Percentiles rank a stretch among this genome's conserved stretches.
Conservation (phyloP, 2,888 invertebrate genomes). For the Gortyna flavago region DNA sequence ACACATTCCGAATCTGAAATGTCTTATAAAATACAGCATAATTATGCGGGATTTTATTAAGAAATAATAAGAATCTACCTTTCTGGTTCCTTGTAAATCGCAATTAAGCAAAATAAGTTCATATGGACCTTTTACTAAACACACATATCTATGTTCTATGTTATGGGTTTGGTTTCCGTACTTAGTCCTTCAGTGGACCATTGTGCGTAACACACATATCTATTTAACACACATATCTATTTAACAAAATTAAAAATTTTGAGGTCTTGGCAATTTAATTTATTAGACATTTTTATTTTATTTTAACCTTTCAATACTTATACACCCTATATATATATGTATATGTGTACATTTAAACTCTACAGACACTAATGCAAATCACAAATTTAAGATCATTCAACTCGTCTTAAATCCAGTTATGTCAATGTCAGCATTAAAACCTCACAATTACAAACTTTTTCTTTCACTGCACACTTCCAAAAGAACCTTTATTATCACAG, state of each 20-base stretch:
- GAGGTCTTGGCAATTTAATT: neutral
- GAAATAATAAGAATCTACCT: neutral
- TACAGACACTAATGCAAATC: constrained; percentile 17
- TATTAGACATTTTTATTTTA: neutral
- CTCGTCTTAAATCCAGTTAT: constrained; percentile 32
- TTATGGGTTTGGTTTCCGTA: too few species aligned
- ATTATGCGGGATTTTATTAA: neutral
- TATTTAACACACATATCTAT: too few species aligned
- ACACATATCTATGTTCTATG: too few species aligned
- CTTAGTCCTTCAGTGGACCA: too few species aligned
- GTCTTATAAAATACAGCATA: neutral
- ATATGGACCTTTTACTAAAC: neutral
- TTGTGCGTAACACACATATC: too few species aligned
- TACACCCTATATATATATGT: too few species aligned
- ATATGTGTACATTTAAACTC: constrained; percentile 7
- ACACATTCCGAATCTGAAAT: neutral
- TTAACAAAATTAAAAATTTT: neutral
- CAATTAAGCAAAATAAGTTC: neutral
- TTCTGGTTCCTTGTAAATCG: neutral
- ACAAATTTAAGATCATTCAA: constrained; percentile 34
- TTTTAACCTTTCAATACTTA: neutral
- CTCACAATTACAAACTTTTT: constrained; percentile 31
- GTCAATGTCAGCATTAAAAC: constrained; percentile 57
- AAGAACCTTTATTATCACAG: constrained; percentile 15
- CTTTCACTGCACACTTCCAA: constrained; percentile 21